phyloP scores from a whole-genome alignment of 2,888 invertebrate genomes.

The Lypha dubia region DNA sequence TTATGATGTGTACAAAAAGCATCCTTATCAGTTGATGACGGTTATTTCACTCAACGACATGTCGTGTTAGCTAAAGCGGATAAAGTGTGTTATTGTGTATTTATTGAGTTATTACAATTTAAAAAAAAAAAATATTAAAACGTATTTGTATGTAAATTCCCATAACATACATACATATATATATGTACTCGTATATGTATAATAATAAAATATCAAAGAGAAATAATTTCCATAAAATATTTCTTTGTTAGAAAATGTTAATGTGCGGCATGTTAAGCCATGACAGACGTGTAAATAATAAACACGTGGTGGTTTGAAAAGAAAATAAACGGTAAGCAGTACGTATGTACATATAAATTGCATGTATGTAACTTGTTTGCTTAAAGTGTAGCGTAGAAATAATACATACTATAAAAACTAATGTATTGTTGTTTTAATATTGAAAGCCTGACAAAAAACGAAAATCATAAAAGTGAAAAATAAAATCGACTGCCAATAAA shows the following conservation, averaged over 20 bases:
- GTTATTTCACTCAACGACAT: not conserved
- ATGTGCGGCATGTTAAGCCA: no score
- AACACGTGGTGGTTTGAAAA: not conserved
- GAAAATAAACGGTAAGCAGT: not conserved
- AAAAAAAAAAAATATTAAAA: not conserved
- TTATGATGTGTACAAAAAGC: slow-evolving; percentile 6
- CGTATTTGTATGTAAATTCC: not conserved
- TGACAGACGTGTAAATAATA: not conserved
- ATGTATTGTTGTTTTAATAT: not conserved
- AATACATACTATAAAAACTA: not conserved
- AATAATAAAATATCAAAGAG: not conserved
- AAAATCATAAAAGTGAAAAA: not conserved
- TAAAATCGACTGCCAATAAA: not conserved
- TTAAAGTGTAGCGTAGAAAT: not conserved
- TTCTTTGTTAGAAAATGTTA: not conserved
- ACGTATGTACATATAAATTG: no score
- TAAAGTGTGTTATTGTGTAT: not conserved
- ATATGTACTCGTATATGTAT: no score
- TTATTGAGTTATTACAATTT: not conserved
- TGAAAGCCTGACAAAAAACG: not conserved
- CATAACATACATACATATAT: no score
- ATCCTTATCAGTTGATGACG: slow-evolving; percentile 37
- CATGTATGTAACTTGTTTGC: no score
- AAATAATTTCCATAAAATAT: not conserved
- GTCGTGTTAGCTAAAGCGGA: slow-evolving; percentile 2